Conservation (phyloP, 2,888 invertebrate genomes). For the Chirona hameri region DNA sequence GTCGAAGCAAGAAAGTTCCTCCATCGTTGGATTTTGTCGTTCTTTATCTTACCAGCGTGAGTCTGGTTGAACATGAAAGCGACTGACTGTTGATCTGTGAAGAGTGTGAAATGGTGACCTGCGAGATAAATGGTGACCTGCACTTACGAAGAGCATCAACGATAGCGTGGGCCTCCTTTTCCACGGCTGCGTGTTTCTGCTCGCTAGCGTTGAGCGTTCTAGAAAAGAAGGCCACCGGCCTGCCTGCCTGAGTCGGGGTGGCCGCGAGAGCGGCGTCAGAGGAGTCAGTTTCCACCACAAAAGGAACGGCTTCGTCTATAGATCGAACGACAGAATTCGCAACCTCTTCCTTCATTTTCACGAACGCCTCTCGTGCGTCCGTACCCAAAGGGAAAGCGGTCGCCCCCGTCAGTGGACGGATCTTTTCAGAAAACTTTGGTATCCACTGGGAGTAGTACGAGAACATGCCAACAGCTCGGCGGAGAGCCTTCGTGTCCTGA, state of each 20-base stretch:
- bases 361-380: conserved; percentile 1
- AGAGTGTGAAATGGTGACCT: background rate
- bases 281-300: conserved; percentile 31
- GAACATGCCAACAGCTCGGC: background rate
- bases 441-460: background rate
- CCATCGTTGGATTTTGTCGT: background rate
- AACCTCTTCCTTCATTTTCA: conserved; percentile 1
- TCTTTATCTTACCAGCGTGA: background rate
- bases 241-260: background rate
- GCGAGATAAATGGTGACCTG: background rate
- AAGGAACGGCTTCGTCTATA: background rate
- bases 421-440: background rate
- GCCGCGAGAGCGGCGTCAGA: background rate
- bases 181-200: background rate
- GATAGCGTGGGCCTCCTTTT: conserved; percentile 34
- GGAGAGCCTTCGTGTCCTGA: background rate
- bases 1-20: conserved; percentile 24
- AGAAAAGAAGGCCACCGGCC: conserved; percentile 7
- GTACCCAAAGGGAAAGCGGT: conserved; percentile 8
- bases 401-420: background rate
- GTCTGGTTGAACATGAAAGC: background rate
- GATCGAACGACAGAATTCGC: conserved; percentile 22
- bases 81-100: background rate
- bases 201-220: background rate
- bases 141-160: conserved; percentile 28